Evolutionary conservation across 1,140 invertebrate species (phyloP), one percentile per base, ranked within the genome.

Genomic region (Macrosteles quadrilineatus): DNA sequence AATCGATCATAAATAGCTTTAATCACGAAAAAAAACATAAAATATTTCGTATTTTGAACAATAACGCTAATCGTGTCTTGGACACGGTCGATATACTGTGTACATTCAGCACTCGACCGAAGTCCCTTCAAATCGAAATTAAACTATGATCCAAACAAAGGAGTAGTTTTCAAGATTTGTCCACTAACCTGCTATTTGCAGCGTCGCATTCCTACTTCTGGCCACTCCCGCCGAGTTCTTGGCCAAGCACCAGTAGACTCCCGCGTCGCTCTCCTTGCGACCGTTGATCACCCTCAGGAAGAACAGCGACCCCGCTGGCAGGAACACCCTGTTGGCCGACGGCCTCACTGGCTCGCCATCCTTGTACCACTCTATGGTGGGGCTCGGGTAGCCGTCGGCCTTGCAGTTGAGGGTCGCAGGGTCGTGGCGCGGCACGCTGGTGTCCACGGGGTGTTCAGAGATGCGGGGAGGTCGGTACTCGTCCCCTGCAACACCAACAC

Each of bases 221-320:
- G 88, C 90, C 69, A 86, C 89, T 31, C 92, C 92, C 74, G 92
- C 86, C 59, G 86, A 82, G 80, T 96, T 96, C 30, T 87, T 87
- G 0, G 93, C 93, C 78, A 94, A 91, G 80, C 94, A 96, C 89
- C 92, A 95, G 80, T 96, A 96, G 3, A 90, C 85, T 55, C 92
- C 92, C 55, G 88, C 89, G 81, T 94, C 92, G 59, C 87, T 87
- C 78, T 92, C 91, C 74, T 89, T 89, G 75, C 91, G 85, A 87
- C 74, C 86, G 82, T 68, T 82, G 80, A 86, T 86, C 63, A 92
- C 89, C 77, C 89, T 86, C 50, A 95, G 83, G 81, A 96, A 95
- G 82, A 96, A 95, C 57, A 96, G 83, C 32, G 89, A 88, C 31
- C 93, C 93, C 47, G 88, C 88, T 3, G 90, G 90, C 50, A 74